These are phyloP conservation scores for Micropoecilia bifurca DNA, from an alignment of 2,797 vertebrate species.

Conservation along the genomic window DNA sequence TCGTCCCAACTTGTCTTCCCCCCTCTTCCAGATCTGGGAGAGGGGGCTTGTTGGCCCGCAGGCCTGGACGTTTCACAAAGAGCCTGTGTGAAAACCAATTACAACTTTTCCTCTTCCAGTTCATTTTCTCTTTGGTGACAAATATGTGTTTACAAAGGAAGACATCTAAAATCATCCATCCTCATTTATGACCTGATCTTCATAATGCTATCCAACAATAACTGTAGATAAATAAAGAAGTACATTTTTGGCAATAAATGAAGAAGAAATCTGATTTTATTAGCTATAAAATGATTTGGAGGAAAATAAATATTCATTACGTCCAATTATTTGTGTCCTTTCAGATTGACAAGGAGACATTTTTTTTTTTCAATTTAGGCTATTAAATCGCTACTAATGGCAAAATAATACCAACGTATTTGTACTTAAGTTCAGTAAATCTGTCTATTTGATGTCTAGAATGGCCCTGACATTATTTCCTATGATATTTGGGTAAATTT, in stretches of 20 bases:
- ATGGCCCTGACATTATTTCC: slow-evolving; percentile 32
- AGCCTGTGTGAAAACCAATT: slow-evolving; percentile 18
- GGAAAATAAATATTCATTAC: not conserved
- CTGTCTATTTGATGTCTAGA: slow-evolving; percentile 35
- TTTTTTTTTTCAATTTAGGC: not conserved
- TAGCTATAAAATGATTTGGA: slow-evolving; percentile 1
- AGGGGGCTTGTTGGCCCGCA: slow-evolving; percentile 55
- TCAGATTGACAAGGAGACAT: not conserved
- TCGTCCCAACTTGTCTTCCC: slow-evolving; percentile 64
- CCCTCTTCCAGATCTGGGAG: slow-evolving; percentile 40
- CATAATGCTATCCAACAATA: not conserved
- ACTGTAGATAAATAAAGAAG: not conserved
- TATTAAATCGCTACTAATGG: not conserved
- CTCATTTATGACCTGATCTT: not conserved
- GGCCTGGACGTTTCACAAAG: slow-evolving; percentile 47
- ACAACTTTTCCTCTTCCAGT: slow-evolving; percentile 40
- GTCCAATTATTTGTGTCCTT: not conserved
- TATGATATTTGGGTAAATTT: slow-evolving; percentile 33
- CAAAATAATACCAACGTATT: not conserved
- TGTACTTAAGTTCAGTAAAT: slow-evolving; percentile 9
- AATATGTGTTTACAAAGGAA: slow-evolving; percentile 12
- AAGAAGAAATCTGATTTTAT: not conserved
- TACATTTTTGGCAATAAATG: no score
- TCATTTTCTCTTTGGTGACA: slow-evolving; percentile 22
- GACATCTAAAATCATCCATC: not conserved